phyloP scores from a whole-genome alignment of 1,140 invertebrate genomes.

The Streblospio benedicti region DNA sequence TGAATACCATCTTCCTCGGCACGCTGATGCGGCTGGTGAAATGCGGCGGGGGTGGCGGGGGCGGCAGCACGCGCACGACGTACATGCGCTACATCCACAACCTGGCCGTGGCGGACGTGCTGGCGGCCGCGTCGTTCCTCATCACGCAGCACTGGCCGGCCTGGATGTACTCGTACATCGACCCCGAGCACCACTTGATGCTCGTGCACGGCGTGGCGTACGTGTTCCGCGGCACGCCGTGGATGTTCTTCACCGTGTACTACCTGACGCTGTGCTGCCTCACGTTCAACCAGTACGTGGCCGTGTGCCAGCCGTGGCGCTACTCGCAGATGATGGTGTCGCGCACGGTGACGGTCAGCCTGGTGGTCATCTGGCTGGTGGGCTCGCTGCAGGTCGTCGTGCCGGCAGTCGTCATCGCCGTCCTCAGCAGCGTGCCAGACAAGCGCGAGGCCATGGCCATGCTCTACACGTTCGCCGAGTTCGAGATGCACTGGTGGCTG shows the following conservation, averaged over 20 bases:
- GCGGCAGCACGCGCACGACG: too few relatives aligned
- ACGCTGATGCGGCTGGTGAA: too few relatives aligned
- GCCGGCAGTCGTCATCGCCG: background rate
- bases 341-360: background rate
- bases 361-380: background rate
- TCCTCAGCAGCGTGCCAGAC: background rate
- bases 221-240: constrained; percentile 5
- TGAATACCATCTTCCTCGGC: constrained; percentile 3
- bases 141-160: constrained; percentile 2
- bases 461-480: background rate
- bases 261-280: background rate
- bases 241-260: constrained; percentile 13
- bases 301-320: constrained; percentile 9
- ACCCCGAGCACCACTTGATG: background rate
- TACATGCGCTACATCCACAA: background rate
- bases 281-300: constrained; percentile 9
- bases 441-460: constrained; percentile 1
- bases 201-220: constrained; percentile 2
- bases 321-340: background rate
- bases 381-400: constrained; percentile 7
- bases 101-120: background rate
- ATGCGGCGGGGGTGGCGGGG: too few relatives aligned
- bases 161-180: background rate
- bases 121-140: constrained; percentile 1
- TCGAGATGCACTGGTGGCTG: constrained; percentile 13